phyloP scores from a whole-genome alignment of 2,888 invertebrate species.

The Boloria selene region DNA sequence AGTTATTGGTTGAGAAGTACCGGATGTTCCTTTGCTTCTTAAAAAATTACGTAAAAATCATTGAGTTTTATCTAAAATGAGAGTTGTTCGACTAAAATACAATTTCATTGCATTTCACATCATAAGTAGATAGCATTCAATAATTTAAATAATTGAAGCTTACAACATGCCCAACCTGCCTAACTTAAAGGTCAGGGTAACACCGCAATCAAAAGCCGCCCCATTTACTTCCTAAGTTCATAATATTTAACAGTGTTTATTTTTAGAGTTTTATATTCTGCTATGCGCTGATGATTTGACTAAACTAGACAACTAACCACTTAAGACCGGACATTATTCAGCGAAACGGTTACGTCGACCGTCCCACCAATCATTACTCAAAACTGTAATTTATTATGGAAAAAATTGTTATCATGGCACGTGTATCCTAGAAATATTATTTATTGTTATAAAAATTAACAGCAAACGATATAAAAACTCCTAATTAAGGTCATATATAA shows the following conservation, averaged over 20 bases:
- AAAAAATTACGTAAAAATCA: too few species aligned
- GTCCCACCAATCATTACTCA: slow-evolving; percentile 54
- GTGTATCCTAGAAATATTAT: slow-evolving; percentile 2
- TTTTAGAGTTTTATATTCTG: slow-evolving; percentile 42
- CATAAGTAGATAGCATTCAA: too few species aligned
- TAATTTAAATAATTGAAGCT: neutral
- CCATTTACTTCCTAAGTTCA: slow-evolving; percentile 24
- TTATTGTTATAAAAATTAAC: slow-evolving; percentile 12
- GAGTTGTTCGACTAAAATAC: too few species aligned
- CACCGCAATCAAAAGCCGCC: slow-evolving; percentile 21
- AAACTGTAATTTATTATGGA: slow-evolving; percentile 43
- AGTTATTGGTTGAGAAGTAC: too few species aligned
- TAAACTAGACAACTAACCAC: slow-evolving; percentile 63
- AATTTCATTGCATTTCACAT: too few species aligned
- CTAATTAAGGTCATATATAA: too few species aligned
- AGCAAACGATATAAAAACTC: neutral
- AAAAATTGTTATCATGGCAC: slow-evolving; percentile 9
- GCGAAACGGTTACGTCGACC: slow-evolving; percentile 49
- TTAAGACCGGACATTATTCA: slow-evolving; percentile 72
- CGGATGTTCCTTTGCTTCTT: too few species aligned
- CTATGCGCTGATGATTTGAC: slow-evolving; percentile 38
- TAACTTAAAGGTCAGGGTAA: slow-evolving; percentile 30
- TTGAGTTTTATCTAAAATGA: too few species aligned
- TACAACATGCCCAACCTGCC: slow-evolving; percentile 1
- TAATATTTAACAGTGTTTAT: slow-evolving; percentile 36